Conservation (phyloP, 2,113 vertebrate genomes). For the Poecile atricapillus region DNA sequence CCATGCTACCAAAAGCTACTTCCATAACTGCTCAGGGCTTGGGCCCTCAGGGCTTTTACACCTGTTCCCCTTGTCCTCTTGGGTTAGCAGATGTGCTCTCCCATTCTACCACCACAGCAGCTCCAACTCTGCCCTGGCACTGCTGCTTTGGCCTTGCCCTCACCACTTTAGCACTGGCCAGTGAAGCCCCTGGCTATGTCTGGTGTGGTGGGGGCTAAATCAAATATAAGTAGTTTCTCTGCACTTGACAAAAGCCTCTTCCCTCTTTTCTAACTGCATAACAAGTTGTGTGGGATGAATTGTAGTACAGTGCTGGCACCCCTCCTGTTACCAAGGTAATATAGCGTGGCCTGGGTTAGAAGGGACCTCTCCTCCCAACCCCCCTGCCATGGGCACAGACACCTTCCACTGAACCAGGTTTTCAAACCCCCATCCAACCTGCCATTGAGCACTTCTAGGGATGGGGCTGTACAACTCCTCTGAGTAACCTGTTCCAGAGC, state of each 20-base stretch:
- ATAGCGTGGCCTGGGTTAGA: neutral
- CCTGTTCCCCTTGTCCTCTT: neutral
- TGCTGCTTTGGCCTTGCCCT: neutral
- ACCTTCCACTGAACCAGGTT: neutral
- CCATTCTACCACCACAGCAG: neutral
- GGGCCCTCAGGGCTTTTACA: neutral
- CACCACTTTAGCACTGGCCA: neutral
- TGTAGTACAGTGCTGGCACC: neutral
- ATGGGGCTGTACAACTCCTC: neutral
- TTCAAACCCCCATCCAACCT: neutral
- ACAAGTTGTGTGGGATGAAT: neutral
- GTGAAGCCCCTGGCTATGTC: neutral
- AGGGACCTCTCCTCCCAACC: accelerated
- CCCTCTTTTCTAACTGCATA: neutral
- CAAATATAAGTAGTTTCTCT: neutral
- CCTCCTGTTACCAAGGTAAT: neutral
- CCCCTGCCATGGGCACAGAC: neutral
- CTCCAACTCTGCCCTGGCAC: neutral
- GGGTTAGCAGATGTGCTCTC: neutral
- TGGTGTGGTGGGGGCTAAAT: neutral
- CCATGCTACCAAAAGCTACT: neutral
- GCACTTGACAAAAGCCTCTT: neutral
- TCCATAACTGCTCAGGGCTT: neutral
- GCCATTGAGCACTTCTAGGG: neutral
- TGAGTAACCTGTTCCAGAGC: neutral